These are phyloP conservation scores for Cnemophilus loriae DNA, from an alignment of 2,113 vertebrate genomes.

Conservation along the genomic window DNA sequence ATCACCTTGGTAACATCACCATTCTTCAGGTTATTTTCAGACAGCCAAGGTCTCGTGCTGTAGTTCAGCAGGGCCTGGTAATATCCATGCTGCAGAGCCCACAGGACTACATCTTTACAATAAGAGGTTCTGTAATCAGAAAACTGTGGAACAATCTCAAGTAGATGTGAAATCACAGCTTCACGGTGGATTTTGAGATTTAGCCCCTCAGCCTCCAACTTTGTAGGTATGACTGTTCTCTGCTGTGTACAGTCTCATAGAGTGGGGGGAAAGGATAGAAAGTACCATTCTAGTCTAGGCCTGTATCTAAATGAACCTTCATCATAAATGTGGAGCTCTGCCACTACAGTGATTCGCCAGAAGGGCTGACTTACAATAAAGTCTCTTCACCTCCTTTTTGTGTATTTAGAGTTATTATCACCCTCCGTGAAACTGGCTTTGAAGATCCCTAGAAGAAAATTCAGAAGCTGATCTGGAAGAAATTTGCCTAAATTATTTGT, in stretches of 20 bases:
- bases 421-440: fast-evolving
- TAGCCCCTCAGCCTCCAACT: not conserved
- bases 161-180: not conserved
- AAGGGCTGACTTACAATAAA: not conserved
- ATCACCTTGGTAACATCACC: not conserved
- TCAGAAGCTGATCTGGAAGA: not conserved
- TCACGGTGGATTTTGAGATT: not conserved
- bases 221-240: not conserved
- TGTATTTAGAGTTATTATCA: not conserved
- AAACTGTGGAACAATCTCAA: not conserved
- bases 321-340: not conserved
- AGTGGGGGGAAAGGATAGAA: fast-evolving
- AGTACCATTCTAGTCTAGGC: not conserved
- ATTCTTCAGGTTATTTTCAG: not conserved
- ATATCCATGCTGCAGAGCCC: not conserved
- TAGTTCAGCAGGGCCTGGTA: not conserved
- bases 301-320: not conserved
- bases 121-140: not conserved
- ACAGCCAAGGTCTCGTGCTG: not conserved
- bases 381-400: not conserved
- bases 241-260: not conserved
- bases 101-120: not conserved
- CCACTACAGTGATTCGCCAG: not conserved
- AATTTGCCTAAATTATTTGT: not conserved
- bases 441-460: not conserved